A percentile compares a stretch with the other conserved stretches of the same genome.
Conservation (phyloP, 2,797 vertebrate species). For the Galaxias olidus region DNA sequence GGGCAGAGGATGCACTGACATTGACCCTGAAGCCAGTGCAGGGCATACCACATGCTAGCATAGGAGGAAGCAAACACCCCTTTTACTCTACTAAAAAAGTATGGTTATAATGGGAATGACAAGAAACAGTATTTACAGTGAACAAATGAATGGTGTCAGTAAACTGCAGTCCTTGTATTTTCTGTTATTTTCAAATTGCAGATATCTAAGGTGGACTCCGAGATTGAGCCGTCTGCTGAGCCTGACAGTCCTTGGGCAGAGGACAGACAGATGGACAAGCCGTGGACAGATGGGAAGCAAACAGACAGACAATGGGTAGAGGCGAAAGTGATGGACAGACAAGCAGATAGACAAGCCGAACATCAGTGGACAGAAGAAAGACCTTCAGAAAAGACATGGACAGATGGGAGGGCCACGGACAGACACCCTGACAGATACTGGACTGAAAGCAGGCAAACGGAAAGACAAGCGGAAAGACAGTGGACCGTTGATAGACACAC, state of each 20-base stretch:
- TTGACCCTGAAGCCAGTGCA: slow-evolving; percentile 56
- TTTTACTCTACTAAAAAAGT: slow-evolving; percentile 71
- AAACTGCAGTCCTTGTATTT: too few relatives aligned
- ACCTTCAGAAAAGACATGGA: slow-evolving; percentile 47
- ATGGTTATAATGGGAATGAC: neutral
- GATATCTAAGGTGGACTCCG: slow-evolving; percentile 62
- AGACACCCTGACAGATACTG: slow-evolving; percentile 51
- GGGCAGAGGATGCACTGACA: slow-evolving; percentile 53
- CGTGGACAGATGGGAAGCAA: slow-evolving; percentile 39
- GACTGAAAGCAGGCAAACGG: slow-evolving; percentile 55
- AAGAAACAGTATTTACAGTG: too few relatives aligned
- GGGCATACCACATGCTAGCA: slow-evolving; percentile 53
- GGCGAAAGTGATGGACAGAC: slow-evolving; percentile 11
- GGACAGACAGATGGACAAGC: slow-evolving; percentile 39
- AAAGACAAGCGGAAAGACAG: slow-evolving; percentile 60
- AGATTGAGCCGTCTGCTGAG: slow-evolving; percentile 52
- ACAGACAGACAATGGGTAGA: slow-evolving; percentile 24
- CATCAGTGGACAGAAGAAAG: slow-evolving; percentile 47
- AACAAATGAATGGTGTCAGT: too few relatives aligned
- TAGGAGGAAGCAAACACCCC: slow-evolving; percentile 57
- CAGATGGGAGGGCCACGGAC: slow-evolving; percentile 43
- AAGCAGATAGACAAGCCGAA: slow-evolving; percentile 38
- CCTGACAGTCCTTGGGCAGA: slow-evolving; percentile 33
- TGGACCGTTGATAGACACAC: slow-evolving; percentile 72
- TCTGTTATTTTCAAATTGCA: slow-evolving; percentile 31